Percentiles rank a stretch among this genome's conserved stretches.
These are phyloP conservation scores for Ectropis crepuscularia DNA, from an alignment of 2,888 invertebrate species.

Conservation along the genomic window DNA sequence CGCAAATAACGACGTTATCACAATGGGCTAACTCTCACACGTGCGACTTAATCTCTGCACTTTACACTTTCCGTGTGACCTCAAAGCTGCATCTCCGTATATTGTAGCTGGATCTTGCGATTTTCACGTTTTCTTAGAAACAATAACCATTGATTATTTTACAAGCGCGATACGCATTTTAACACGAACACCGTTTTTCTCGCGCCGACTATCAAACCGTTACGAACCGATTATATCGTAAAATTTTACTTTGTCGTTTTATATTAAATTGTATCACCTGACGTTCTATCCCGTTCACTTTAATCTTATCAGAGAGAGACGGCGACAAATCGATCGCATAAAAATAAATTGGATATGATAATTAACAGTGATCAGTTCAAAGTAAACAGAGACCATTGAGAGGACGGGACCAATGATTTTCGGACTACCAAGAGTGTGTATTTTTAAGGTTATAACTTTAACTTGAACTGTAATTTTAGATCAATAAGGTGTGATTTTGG, in stretches of 20 bases:
- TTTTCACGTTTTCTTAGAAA: constrained; percentile 44
- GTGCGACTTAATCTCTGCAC: too few species aligned
- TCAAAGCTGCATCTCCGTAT: too few species aligned
- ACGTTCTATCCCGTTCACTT: constrained; percentile 49
- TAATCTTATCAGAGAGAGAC: constrained; percentile 45
- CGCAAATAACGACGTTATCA: too few species aligned
- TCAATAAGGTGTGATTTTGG: constrained; percentile 46
- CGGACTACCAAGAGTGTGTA: constrained; percentile 46
- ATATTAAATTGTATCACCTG: constrained; percentile 59
- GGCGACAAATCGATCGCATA: constrained; percentile 49
- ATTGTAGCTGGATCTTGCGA: constrained; percentile 15
- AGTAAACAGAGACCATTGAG: constrained; percentile 64
- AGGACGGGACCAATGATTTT: constrained; percentile 53
- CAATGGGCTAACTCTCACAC: too few species aligned
- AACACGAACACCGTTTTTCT: constrained; percentile 44
- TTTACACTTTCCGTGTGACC: too few species aligned
- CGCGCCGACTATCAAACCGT: constrained; percentile 53
- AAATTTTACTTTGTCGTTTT: constrained; percentile 72
- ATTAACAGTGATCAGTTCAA: constrained; percentile 69
- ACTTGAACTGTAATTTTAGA: constrained; percentile 46
- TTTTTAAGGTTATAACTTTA: constrained; percentile 44
- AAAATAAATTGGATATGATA: constrained; percentile 69
- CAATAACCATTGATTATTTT: constrained; percentile 48
- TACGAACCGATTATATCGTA: constrained; percentile 62
- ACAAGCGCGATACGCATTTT: constrained; percentile 41